Base-by-base conservation (phyloP, 2,888 invertebrate genomes). In the Leptinotarsa haldemani region DNA sequence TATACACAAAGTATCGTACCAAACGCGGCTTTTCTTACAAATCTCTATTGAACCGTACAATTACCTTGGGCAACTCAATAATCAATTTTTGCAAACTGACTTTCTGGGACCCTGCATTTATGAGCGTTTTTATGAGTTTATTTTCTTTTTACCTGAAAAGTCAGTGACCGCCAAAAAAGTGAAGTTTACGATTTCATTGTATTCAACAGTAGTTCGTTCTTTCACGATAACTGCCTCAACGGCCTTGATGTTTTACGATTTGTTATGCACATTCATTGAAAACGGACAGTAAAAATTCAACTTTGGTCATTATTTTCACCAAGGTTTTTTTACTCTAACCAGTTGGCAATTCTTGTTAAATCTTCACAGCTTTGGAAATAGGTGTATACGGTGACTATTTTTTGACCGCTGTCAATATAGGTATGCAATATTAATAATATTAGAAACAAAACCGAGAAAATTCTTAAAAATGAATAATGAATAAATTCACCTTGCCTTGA, bases 171-270 rank as follows among this genome's bases (percentile, higher is more conserved):
- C 76, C 78, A 71, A 81, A 83, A 83, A 82, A 82, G 69, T 72
- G 72, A 76, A 80, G 75, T 78, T 82, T 82, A 82, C 79, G 81
- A 80, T 80, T 75, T 80, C 79, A 82, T 82, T 82, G 82, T 82
- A 79, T 82, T 78, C 80, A 80, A 75, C 70, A 77, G 76, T 68
- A 73, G 78, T 78, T 76, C 73, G 72, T 73, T 71, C 64, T 80
- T 77, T 79, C 70, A 69, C 73, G 77, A 73, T 81, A 82, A 82
- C 80, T 79, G 78, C 78, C 69, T 71, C 70, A 76, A 74, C 78
- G 83, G 81, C 84, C 83, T 84, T 83, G 82, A 78, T 81, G 82
- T 82, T 84, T 84, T 84, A 83, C 84, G 82, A 82, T 83, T 82
- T 82, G 83, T 83, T 82, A 79, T 83, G 74, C 75, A 76, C 73